phyloP scores from a whole-genome alignment of 2,797 vertebrate genomes.

The Onychomys leucogaster region DNA sequence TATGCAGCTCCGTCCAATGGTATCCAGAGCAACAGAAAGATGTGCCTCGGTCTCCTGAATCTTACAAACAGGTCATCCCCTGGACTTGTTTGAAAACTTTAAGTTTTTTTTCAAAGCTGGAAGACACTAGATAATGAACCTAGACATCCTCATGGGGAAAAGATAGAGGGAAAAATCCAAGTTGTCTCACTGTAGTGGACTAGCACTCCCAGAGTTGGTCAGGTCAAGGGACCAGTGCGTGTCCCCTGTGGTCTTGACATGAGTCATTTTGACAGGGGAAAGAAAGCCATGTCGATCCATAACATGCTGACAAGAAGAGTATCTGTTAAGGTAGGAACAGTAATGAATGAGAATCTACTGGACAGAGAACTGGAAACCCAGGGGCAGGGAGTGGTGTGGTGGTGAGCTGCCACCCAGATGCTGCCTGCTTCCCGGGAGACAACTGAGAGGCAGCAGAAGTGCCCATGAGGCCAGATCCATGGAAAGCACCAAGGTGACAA shows the following conservation, averaged over 20 bases:
- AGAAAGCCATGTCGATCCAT: background rate
- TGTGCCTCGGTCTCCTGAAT: background rate
- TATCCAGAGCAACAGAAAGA: background rate
- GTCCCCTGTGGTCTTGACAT: background rate
- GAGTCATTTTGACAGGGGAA: background rate
- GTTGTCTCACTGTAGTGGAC: too few relatives aligned
- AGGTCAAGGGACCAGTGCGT: background rate
- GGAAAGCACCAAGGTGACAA: background rate
- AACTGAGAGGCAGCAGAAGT: background rate
- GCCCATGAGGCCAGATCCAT: background rate
- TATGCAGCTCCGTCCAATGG: background rate
- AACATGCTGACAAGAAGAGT: background rate
- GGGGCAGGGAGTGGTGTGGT: rapidly evolving
- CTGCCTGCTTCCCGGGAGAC: background rate
- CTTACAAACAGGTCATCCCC: background rate
- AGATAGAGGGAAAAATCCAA: background rate
- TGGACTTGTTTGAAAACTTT: background rate
- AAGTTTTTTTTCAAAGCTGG: background rate
- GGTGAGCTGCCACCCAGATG: background rate
- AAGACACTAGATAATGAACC: background rate
- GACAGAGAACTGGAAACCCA: background rate
- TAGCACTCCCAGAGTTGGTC: background rate
- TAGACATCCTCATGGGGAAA: background rate
- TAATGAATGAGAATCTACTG: background rate
- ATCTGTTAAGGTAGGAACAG: background rate